A percentile compares a stretch with the other conserved stretches of the same genome.
Evolutionary conservation across 23 tunicate genomes (phyloP).

Genomic region (Styela plicata): DNA sequence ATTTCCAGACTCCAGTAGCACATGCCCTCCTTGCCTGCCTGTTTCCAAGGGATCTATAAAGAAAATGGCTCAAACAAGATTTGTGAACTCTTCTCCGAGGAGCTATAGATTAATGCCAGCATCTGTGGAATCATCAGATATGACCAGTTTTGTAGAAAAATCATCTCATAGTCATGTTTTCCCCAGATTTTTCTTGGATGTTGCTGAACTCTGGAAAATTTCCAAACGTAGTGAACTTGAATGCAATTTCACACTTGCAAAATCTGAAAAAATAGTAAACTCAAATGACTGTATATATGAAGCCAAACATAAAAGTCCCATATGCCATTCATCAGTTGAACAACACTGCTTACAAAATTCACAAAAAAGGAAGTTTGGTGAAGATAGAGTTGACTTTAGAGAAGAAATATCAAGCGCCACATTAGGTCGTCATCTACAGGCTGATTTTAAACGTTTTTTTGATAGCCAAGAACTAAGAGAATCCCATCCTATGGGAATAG

Average conservation of each 20-base stretch:
- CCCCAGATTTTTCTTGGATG: conserved; percentile 82
- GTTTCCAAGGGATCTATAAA: conserved; percentile 80
- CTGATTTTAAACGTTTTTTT: conserved; percentile 6
- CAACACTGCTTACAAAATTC: not conserved
- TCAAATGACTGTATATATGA: conserved; percentile 7
- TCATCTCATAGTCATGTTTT: conserved; percentile 52
- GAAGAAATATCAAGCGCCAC: not conserved
- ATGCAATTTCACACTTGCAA: conserved; percentile 77
- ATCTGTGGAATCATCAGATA: conserved; percentile 68
- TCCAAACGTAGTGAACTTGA: conserved; percentile 93
- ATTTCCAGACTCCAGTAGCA: not conserved
- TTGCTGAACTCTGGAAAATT: conserved; percentile 77
- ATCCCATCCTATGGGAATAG: not conserved
- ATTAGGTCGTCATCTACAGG: not conserved
- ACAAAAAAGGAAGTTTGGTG: not conserved
- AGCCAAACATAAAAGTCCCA: conserved; percentile 6
- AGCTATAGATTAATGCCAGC: conserved; percentile 92
- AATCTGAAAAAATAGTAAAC: not conserved
- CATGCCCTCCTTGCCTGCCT: conserved; percentile 51
- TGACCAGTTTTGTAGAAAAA: conserved; percentile 94
- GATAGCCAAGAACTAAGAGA: not conserved
- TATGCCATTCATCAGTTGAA: conserved; percentile 2
- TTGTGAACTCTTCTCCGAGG: conserved; percentile 90
- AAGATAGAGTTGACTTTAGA: not conserved
- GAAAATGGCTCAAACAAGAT: conserved; percentile 70